phyloP scores from a whole-genome alignment of 2,888 invertebrate species.

The Ichneumon xanthorius region DNA sequence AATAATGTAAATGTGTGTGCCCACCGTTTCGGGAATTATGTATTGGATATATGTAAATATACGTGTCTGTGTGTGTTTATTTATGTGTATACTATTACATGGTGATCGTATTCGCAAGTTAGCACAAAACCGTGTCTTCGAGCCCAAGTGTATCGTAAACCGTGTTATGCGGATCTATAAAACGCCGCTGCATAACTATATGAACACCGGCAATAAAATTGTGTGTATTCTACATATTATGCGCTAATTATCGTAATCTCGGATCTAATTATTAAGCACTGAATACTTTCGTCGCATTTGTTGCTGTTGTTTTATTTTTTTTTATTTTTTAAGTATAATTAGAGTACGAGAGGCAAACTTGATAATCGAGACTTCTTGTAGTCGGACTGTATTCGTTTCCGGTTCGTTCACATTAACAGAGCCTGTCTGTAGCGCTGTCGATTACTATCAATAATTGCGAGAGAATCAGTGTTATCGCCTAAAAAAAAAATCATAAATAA shows the following conservation, averaged over 20 bases:
- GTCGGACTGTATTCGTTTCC: no score
- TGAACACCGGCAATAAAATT: constrained; percentile 63
- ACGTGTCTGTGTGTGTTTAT: not conserved
- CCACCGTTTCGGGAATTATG: constrained; percentile 39
- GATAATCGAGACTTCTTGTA: no score
- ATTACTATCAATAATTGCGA: constrained; percentile 48
- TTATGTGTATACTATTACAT: constrained; percentile 5
- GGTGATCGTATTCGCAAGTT: constrained; percentile 47
- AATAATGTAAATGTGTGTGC: constrained; percentile 61
- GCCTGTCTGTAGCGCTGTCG: not conserved
- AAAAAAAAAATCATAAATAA: no score
- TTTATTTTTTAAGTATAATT: no score
- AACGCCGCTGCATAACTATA: constrained; percentile 62
- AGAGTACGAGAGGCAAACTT: no score
- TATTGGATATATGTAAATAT: constrained; percentile 7
- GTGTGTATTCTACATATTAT: constrained; percentile 73
- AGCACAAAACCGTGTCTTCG: constrained; percentile 26
- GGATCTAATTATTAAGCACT: constrained; percentile 73
- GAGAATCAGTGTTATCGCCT: not conserved
- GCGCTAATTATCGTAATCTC: constrained; percentile 77
- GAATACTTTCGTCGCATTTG: constrained; percentile 48
- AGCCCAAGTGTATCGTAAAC: constrained; percentile 60
- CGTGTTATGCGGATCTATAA: constrained; percentile 68
- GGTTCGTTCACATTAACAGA: no score
- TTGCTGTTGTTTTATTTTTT: not conserved